Evolutionary conservation across 2,888 invertebrate species (phyloP).

Genomic region (Nemoura dubitans): DNA sequence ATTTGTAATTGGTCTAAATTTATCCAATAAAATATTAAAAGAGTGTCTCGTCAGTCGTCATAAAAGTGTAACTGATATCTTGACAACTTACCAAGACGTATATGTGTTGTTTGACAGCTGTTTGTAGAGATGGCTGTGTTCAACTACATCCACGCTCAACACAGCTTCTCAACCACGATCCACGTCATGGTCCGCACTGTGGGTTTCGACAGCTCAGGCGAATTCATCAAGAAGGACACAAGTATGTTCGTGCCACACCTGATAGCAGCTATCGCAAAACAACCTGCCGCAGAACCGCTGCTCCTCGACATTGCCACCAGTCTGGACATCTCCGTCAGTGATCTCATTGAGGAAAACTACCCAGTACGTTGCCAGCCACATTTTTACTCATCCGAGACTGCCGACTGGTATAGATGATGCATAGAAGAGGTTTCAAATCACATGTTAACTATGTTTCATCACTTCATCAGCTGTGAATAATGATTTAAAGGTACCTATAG

Average conservation of each 20-base stretch:
- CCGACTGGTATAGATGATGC: too few species aligned
- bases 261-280: slow-evolving; percentile 67
- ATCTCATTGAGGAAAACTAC: slow-evolving; percentile 44
- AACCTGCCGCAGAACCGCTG: slow-evolving; percentile 67
- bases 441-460: too few species aligned
- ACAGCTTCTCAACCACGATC: slow-evolving; percentile 68
- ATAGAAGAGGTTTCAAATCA: too few species aligned
- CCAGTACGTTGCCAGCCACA: slow-evolving; percentile 38
- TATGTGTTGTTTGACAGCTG: slow-evolving; percentile 54
- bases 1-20: too few species aligned
- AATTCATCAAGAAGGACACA: slow-evolving; percentile 75
- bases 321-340: slow-evolving; percentile 66
- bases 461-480: too few species aligned
- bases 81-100: not conserved
- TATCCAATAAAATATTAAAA: too few species aligned
- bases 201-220: slow-evolving; percentile 73
- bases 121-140: slow-evolving; percentile 68
- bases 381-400: too few species aligned
- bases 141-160: slow-evolving; percentile 66
- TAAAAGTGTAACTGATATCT: too few species aligned
- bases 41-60: too few species aligned
- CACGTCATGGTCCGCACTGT: slow-evolving; percentile 72
- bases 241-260: slow-evolving; percentile 73
- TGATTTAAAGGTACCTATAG: too few species aligned
- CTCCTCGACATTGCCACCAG: slow-evolving; percentile 71